These are phyloP conservation scores for Bujurquina vittata DNA, from an alignment of 2,113 vertebrate species.

Conservation along the genomic window DNA sequence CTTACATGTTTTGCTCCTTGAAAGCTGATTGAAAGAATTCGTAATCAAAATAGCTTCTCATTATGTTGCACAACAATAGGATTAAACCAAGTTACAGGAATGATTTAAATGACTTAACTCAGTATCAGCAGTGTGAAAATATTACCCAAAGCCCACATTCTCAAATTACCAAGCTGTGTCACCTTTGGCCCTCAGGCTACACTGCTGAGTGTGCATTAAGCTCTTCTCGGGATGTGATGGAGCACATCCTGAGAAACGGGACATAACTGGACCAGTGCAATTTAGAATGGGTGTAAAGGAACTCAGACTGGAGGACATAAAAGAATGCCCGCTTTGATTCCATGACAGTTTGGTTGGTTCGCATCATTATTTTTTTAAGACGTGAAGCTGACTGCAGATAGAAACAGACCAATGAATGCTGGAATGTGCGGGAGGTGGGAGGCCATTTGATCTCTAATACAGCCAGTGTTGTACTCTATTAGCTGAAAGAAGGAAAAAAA, in stretches of 20 bases:
- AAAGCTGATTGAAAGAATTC: background rate
- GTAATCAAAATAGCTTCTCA: background rate
- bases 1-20: background rate
- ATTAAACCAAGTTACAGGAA: background rate
- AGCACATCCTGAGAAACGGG: slow-evolving; percentile 8
- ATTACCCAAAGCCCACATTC: background rate
- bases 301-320: background rate
- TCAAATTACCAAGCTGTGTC: background rate
- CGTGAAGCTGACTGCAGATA: slow-evolving; percentile 41
- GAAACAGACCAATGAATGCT: slow-evolving; percentile 23
- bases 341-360: slow-evolving; percentile 20
- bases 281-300: background rate
- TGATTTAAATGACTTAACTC: background rate
- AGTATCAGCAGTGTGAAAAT: background rate
- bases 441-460: slow-evolving; percentile 34
- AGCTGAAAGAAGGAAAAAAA: slow-evolving; percentile 10
- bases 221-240: background rate
- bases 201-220: slow-evolving; percentile 9
- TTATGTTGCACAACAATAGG: background rate
- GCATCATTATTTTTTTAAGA: slow-evolving; percentile 14
- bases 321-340: slow-evolving; percentile 11
- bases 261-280: background rate
- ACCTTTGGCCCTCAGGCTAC: background rate
- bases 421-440: background rate
- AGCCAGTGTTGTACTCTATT: slow-evolving; percentile 38